Base-by-base conservation (phyloP, 1,140 invertebrate genomes). In the Tenebrio molitor region DNA sequence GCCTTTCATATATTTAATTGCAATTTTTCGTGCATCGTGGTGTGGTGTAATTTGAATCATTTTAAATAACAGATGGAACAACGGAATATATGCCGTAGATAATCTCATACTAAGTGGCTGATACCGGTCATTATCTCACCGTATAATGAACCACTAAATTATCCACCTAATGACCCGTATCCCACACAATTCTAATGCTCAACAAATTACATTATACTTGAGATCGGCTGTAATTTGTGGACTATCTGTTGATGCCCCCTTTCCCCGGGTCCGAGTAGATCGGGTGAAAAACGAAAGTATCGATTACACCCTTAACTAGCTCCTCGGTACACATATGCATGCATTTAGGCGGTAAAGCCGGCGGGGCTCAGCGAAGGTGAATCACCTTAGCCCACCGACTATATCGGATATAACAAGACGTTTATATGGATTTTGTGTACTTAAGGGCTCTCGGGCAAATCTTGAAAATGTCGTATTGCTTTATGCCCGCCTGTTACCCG, bases 371-470 rank as follows among this genome's bases (percentile, higher is more conserved):
- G 12, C 41, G 36, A 69, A 69, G 71, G 64, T 58, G 50, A 73
- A 68, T 73, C 50, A 73, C 65, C 65, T 69, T 63, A 63, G 46
- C 71, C 41, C 21, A 75, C 70, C 42, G 58, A 25, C 70, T 75
- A 53, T 44, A 41, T 69, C 66, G 69, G 66, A 74, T 76, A 69
- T 76, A 76, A 76, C 75, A 74, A 74, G 73, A 74, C 75, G 67
- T 76, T 76, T 76, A 74, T 74, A 74, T 76, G 75, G 75, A 76
- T 76, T 74, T 72, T 68, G 70, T 76, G 46, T 76, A 71, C 75
- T 74, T 74, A 74, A 74, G 67, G 70, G 75, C 73, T 76, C 66
- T 72, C 63, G 70, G 66, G 70, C 67, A 76, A 74, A 74, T 74
- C 75, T 76, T 72, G 75, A 71, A 70, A 74, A 76, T 74, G 73